A percentile compares a stretch with the other conserved stretches of the same genome.
Conservation (phyloP, 2,888 invertebrate genomes). For the Cephonodes hylas region DNA sequence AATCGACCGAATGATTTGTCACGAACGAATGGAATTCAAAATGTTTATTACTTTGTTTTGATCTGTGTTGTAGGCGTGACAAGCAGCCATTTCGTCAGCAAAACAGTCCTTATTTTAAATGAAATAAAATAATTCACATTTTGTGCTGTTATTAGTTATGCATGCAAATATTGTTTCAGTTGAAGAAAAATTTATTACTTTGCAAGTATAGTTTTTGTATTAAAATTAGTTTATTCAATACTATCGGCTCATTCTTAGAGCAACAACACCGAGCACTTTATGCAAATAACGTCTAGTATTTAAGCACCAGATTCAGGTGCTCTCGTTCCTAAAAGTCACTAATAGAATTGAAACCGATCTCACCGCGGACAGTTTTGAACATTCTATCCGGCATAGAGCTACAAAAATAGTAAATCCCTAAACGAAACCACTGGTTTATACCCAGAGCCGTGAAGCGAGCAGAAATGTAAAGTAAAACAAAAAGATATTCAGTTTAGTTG, state of each 20-base stretch:
- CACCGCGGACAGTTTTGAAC: not conserved
- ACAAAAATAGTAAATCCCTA: not conserved
- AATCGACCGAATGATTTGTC: not conserved
- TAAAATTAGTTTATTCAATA: too few species aligned
- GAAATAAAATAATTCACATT: too few species aligned
- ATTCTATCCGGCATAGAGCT: not conserved
- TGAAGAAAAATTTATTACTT: too few species aligned
- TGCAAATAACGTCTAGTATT: not conserved
- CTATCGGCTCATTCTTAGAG: too few species aligned
- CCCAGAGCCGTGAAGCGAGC: not conserved
- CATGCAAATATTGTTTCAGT: too few species aligned
- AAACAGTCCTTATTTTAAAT: too few species aligned
- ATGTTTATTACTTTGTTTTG: not conserved
- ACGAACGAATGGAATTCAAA: not conserved
- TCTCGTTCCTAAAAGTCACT: not conserved
- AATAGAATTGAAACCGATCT: not conserved
- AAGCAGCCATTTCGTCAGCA: not conserved
- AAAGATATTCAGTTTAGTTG: constrained; percentile 25
- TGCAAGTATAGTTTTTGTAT: too few species aligned
- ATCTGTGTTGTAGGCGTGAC: not conserved
- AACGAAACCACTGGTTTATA: constrained; percentile 1
- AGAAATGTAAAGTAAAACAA: constrained; percentile 18
- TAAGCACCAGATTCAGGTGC: not conserved
- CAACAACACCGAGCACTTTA: not conserved
- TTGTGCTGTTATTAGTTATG: too few species aligned